These are phyloP conservation scores for Timema cristinae DNA, from an alignment of 2,888 invertebrate species.

Conservation along the genomic window DNA sequence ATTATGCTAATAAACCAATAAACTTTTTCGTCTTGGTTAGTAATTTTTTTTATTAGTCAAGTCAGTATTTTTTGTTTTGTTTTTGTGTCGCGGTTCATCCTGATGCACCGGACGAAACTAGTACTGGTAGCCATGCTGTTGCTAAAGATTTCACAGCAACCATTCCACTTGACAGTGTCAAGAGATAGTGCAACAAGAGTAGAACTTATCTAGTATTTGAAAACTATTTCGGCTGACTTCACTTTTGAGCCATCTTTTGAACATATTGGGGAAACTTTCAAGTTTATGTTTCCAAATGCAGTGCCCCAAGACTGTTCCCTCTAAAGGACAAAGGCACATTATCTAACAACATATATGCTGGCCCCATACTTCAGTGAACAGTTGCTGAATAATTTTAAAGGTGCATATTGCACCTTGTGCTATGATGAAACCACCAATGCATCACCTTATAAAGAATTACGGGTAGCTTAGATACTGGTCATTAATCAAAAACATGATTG, in stretches of 20 bases:
- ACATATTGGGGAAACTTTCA: not conserved
- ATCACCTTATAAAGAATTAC: not conserved
- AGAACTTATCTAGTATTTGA: not conserved
- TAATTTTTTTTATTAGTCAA: too few species aligned
- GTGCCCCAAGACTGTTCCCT: not conserved
- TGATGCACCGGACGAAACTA: not conserved
- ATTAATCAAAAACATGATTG: not conserved
- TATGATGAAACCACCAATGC: not conserved
- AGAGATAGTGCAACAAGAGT: not conserved
- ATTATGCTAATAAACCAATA: too few species aligned
- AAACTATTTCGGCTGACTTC: conserved; percentile 3
- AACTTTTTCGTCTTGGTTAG: too few species aligned
- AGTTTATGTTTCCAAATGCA: conserved; percentile 7
- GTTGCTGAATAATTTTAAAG: not conserved
- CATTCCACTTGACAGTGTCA: not conserved
- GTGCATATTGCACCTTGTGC: conserved; percentile 1
- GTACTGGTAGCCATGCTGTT: not conserved
- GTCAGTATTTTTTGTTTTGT: too few species aligned
- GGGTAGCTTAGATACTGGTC: not conserved
- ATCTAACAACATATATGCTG: not conserved
- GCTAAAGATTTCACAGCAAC: not conserved
- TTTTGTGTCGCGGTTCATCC: not conserved
- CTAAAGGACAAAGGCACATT: not conserved
- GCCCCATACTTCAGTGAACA: conserved; percentile 11
- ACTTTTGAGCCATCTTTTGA: conserved; percentile 4